These are phyloP conservation scores for Muntiacus muntjak DNA, from an alignment of 2,113 vertebrate genomes.

Conservation along the genomic window DNA sequence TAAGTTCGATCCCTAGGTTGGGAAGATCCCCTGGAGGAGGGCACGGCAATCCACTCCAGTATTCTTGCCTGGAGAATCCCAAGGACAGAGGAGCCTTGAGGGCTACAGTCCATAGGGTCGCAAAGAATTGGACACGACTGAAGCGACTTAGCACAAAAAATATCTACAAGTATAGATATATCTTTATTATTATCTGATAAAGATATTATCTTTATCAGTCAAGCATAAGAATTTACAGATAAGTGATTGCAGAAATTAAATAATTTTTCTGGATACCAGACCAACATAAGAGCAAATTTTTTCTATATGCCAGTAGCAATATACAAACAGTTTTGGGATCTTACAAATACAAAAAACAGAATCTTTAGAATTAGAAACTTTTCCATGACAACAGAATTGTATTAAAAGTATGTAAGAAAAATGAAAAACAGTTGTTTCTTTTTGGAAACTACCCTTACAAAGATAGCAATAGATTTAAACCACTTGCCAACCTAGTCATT, in stretches of 20 bases:
- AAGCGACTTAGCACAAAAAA: neutral
- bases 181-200: neutral
- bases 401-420: neutral
- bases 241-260: neutral
- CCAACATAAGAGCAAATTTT: conserved; percentile 7
- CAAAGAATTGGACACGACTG: neutral
- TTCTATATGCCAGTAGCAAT: conserved; percentile 6
- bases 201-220: neutral
- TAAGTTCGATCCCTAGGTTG: neutral
- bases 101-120: neutral
- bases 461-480: neutral
- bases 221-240: neutral
- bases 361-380: neutral
- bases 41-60: neutral
- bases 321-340: neutral
- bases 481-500: neutral
- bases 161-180: neutral
- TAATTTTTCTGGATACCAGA: neutral
- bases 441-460: neutral
- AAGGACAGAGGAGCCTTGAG: neutral
- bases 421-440: neutral
- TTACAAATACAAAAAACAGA: conserved; percentile 6
- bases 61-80: neutral
- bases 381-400: conserved; percentile 25
- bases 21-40: neutral